Base-by-base conservation (phyloP, 2,113 vertebrate genomes). In the Saccopteryx bilineata region DNA sequence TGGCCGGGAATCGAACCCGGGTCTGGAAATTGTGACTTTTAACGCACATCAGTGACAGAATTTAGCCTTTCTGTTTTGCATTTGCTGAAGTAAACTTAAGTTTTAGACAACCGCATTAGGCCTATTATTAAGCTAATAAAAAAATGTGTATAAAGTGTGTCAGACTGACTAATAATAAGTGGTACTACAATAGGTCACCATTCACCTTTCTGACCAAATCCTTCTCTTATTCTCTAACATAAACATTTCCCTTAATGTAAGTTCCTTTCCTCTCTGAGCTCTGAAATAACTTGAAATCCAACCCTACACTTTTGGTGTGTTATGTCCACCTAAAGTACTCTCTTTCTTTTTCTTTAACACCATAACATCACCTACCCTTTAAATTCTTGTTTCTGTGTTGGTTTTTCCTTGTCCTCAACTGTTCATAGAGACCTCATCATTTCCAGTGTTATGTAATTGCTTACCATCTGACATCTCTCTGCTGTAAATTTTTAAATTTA, bases 81-180 rank as follows among this genome's bases (percentile, higher is more conserved):
- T 78, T 89, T 92, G 79, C 7, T 52, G 88, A 90, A 92, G 63
- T 83, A 60, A 90, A 79, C 10, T 13, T 74, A 93, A 96, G 79
- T 89, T 86, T 24, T 71, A 52, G n/a, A 82, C 21, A 92, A 86
- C 21, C n/a, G 15, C 21, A 23, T 48, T 58, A 3, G 9, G 75
- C 39, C 39, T 39, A 33, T 52, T 66, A 48, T 50, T 14, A 81
- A 93, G 13, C 28, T 90, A 79, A 76, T 85, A 74, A 91, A 86
- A 90, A 92, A 82, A 46, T 56, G 18, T 54, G 0, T 26, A 78
- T 12, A 74, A 87, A 69, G 7, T 54, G 54, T 80, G 9, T 17
- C 50, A 88, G 46, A 75, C 52, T 82, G 72, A 69, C 50, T 28
- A 79, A 88, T 68, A 31, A 95, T 39, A 83, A 92, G 21, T 39